Evolutionary conservation across 1,140 invertebrate species (phyloP), one percentile per base, ranked within the genome.

Genomic region (Phocides pigmalion): DNA sequence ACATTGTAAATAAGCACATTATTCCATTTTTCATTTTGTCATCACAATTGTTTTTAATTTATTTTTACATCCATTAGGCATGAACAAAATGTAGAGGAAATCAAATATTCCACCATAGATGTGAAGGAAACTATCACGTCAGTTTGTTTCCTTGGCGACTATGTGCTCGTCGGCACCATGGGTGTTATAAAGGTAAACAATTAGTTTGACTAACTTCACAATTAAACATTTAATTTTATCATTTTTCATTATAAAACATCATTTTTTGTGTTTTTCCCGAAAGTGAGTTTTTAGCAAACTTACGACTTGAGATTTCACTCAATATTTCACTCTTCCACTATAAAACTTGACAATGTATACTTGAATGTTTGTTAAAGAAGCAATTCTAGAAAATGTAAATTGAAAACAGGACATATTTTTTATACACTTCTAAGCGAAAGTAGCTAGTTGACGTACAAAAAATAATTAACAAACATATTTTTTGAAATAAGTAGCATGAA

Each of bases 51-150:
- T 68, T n/a, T 63, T 67, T 54, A 51, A 20, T 69, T 42, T 64
- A 28, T 64, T 69, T 67, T 63, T 66, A 70, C 12, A 25, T 64
- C 53, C 58, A 53, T 59, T 56, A 90, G 87, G 15, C 88, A 90
- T 37, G 84, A 88, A 74, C 86, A 87, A 68, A 81, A 90, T 22
- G 78, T 82, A 14, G 85, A 89, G 51, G 88, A 88, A 54, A 75
- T 88, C 32, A 88, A 81, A 68, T 78, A 84, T 41, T 82, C 84
- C 3, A 88, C 84, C 1, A 90, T 90, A 12, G 87, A 90, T 62
- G 87, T 88, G 1, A 88, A 84, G 32, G 85, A 90, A 58, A 70
- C 44, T 4, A 81, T 89, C n/a, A 87, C 72, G 2, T 73, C 80
- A 0, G 82, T 88, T 1, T 84, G 84, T 53, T 90, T 89, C 17